Conservation (phyloP, 2,113 vertebrate genomes). For the Neolamprologus falcicula region DNA sequence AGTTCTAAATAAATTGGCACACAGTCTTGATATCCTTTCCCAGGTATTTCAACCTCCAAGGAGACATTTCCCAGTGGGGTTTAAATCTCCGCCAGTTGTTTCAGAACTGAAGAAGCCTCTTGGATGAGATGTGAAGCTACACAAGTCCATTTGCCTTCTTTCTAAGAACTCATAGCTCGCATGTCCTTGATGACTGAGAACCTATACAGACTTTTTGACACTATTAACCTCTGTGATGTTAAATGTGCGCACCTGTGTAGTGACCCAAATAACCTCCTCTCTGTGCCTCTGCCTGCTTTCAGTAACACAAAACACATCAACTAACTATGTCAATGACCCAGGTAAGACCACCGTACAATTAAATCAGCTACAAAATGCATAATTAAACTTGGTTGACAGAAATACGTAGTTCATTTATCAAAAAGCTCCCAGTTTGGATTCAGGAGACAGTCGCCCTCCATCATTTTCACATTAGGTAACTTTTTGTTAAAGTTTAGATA, state of each 20-base stretch:
- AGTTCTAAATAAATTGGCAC: not conserved
- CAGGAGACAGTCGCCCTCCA: not conserved
- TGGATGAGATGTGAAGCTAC: not conserved
- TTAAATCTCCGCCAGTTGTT: not conserved
- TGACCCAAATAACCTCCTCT: conserved; percentile 31
- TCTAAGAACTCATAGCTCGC: not conserved
- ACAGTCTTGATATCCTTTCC: not conserved
- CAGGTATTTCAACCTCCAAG: not conserved
- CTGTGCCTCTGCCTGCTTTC: conserved; percentile 46
- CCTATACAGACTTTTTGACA: not conserved
- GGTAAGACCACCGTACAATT: conserved; percentile 33
- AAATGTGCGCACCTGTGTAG: conserved; percentile 18
- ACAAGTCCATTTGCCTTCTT: not conserved
- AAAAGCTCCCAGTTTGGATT: not conserved
- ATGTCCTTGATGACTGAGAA: not conserved
- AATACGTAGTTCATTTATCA: not conserved
- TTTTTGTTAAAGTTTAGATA: not conserved
- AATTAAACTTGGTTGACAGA: not conserved
- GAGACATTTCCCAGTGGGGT: not conserved
- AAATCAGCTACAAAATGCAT: not conserved
- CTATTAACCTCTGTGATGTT: conserved; percentile 3
- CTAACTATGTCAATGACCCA: not conserved
- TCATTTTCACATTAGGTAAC: not conserved
- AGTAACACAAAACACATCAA: conserved; percentile 26
- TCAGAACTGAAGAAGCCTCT: not conserved